Evolutionary conservation across 2,888 invertebrate species (phyloP), one percentile per base, ranked within the genome.

Genomic region (Heliconius ethilla): DNA sequence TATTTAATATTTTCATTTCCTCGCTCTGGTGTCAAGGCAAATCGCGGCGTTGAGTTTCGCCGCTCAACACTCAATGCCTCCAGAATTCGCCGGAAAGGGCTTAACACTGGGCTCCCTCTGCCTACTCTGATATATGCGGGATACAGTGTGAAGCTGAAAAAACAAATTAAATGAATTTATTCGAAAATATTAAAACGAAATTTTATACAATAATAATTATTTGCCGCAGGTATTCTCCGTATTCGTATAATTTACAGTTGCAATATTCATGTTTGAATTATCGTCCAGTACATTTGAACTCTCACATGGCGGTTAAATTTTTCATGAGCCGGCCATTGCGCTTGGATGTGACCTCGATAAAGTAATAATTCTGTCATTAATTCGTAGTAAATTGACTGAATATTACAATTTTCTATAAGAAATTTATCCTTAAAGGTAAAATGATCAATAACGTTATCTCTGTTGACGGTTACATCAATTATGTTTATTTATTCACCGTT

Each of bases 201-300:
- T 59, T n/a, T n/a, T 59, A 3, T n/a, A n/a, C 59, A 22, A 59
- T 59, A 59, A 59, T 55, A 9, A 55, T 51, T 6, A 51, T 18
- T n/a, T n/a, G 37, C 11, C 11, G n/a, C 37, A n/a, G 11, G 5
- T 69, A 67, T 37, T n/a, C 33, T 67, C 67, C n/a, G n/a, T 37
- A n/a, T 7, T 15, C 40, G 40, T 18, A 40, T 69, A 13, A 69
- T 45, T 69, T 69, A 45, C 37, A 69, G 25, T 45, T 69, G n/a
- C 69, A 69, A 69, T 69, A 69, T 69, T 69, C 69, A 69, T 69
- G 25, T 69, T 69, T 45, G 69, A 27, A 69, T 69, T 69, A 69
- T 69, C 69, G 40, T 40, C 15, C 25, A 69, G 40, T 45, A 40
- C 69, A 45, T 69, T 69, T 45, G 40, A 69, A 25, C 69, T 40